Base-by-base conservation (phyloP, 1,140 invertebrate genomes). In the Drosophila hydei region DNA sequence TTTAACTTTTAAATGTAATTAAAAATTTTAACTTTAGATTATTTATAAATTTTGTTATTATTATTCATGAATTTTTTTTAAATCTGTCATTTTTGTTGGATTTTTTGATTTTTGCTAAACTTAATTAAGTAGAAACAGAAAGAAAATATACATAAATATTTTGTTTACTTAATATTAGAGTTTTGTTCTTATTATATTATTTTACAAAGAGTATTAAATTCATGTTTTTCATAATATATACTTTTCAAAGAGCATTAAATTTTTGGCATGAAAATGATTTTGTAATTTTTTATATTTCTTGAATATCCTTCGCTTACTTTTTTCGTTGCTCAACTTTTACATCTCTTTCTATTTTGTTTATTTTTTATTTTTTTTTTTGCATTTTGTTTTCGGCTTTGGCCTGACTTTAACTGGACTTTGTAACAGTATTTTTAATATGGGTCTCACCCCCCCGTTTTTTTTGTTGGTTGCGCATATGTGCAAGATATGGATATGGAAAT, bases 401-500 rank as follows among this genome's bases (percentile, higher is more conserved):
- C 21, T 19, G 19, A 59, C 62, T 72, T 79, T 59, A 60, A 76
- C 54, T 64, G 38, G 42, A 50, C 47, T 47, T 58, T 21, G 21
- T 40, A 27, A n/a, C n/a, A 45, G 25, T 27, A 64, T 64, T 33
- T 68, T 68, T 50, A 51, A 42, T 60, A 60, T 51, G 14, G 18
- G 9, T 43, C 43, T 42, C 11, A 14, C 16, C 36, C 45, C 8
- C 36, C 11, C 38, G 12, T 40, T 14, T 14, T 56, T 11, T 4
- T 25, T 38, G 9, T 23, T 59, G 42, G 30, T 42, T 40, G 30
- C 61, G 47, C 59, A 75, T 69, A 69, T 80, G 59, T 43, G 69
- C 58, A 60, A 75, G 73, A 80, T 84, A 87, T 77, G 69, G 78
- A 77, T 84, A 87, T 87, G 69, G 78, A 77, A 84, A 81, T 81